phyloP scores from a whole-genome alignment of 1,140 invertebrate species.

The Panagrolaimus sp. region DNA sequence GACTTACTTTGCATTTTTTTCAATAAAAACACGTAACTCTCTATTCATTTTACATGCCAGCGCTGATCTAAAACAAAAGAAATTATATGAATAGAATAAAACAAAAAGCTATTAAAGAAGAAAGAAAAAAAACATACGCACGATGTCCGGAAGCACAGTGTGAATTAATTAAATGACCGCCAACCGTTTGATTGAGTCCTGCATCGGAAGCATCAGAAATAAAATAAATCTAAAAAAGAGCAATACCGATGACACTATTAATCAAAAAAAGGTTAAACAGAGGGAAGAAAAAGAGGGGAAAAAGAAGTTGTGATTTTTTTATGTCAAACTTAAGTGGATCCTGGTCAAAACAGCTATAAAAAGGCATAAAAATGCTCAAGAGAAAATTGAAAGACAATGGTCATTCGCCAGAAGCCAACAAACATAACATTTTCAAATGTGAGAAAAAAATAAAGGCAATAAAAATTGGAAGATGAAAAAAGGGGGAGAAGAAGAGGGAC shows the following conservation, averaged over 20 bases:
- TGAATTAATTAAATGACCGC: constrained; percentile 20
- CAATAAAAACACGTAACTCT: constrained; percentile 4
- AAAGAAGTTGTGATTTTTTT: neutral
- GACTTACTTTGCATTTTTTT: constrained; percentile 4
- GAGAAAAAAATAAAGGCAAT: too few species aligned
- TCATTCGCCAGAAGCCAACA: neutral
- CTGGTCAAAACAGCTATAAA: neutral
- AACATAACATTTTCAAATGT: neutral
- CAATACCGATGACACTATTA: neutral
- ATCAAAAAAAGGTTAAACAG: neutral
- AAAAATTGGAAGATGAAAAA: too few species aligned
- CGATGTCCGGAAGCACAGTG: constrained; percentile 16
- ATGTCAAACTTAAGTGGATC: neutral
- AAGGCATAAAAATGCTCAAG: neutral
- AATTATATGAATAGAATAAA: neutral
- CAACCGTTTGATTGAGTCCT: constrained; percentile 14
- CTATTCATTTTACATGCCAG: constrained; percentile 8
- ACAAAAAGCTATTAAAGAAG: neutral
- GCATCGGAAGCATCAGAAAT: constrained; percentile 14
- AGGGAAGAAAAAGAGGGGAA: neutral
- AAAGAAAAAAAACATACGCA: neutral
- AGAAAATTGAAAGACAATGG: neutral
- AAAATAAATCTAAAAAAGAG: constrained; percentile 12
- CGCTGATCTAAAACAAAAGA: neutral
- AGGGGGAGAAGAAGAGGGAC: neutral